Percentiles rank a stretch among this genome's conserved stretches.
Conservation (phyloP, 2,113 vertebrate genomes). For the Thamnophis sirtalis region DNA sequence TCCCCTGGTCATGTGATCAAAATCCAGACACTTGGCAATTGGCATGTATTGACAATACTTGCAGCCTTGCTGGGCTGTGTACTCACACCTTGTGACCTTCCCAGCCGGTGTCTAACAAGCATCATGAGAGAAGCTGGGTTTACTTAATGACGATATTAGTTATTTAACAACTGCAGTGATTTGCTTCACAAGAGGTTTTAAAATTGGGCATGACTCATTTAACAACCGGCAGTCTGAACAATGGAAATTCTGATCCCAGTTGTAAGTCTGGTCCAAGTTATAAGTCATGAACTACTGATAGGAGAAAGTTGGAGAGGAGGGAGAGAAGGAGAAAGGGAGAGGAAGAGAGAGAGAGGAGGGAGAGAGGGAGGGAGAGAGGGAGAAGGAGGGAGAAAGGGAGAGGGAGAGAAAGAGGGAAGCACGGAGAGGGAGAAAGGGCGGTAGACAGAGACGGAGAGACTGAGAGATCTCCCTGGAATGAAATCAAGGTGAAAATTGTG, state of each 20-base stretch:
- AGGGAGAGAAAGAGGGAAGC: too few relatives aligned
- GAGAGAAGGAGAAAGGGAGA: not conserved
- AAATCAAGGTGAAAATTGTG: not conserved
- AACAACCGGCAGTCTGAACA: not conserved
- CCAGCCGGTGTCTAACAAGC: not conserved
- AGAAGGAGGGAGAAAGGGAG: too few relatives aligned
- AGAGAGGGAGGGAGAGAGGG: too few relatives aligned
- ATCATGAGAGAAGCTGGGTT: not conserved
- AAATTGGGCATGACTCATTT: not conserved
- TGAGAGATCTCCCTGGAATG: not conserved
- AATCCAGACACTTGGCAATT: too few relatives aligned
- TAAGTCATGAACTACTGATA: too few relatives aligned
- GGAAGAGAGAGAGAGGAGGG: not conserved
- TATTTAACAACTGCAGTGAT: not conserved
- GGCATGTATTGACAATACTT: not conserved
- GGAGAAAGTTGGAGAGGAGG: not conserved
- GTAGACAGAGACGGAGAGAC: too few relatives aligned
- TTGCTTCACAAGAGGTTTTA: not conserved
- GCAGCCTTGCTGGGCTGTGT: not conserved
- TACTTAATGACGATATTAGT: not conserved
- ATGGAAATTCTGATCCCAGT: not conserved
- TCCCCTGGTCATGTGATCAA: too few relatives aligned
- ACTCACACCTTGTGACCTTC: not conserved
- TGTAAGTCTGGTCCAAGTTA: too few relatives aligned
- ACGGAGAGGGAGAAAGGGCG: too few relatives aligned